Evolutionary conservation across 2,797 vertebrate genomes (phyloP).

Genomic region (Bradypodion pumilum): DNA sequence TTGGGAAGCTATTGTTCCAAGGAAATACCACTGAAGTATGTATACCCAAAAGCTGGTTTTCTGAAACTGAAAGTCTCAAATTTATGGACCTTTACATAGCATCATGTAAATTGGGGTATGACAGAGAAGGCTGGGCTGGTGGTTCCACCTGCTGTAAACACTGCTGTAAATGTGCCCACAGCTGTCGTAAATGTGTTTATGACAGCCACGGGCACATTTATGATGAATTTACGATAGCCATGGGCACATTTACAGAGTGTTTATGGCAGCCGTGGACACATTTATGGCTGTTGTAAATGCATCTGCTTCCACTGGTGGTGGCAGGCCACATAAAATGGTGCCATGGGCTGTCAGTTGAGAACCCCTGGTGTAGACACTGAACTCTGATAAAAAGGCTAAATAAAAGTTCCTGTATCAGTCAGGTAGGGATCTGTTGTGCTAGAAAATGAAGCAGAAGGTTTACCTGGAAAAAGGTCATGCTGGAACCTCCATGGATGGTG

Average conservation of each 20-base stretch:
- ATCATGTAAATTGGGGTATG: neutral
- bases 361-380: neutral
- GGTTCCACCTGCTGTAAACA: too few relatives aligned
- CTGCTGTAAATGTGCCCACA: too few relatives aligned
- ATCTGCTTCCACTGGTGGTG: too few relatives aligned
- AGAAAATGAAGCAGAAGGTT: slow-evolving; percentile 32
- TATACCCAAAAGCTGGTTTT: neutral
- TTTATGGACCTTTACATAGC: neutral
- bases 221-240: too few relatives aligned
- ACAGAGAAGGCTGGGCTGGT: too few relatives aligned
- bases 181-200: too few relatives aligned
- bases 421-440: neutral
- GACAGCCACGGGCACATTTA: too few relatives aligned
- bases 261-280: too few relatives aligned
- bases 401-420: neutral
- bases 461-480: slow-evolving; percentile 99
- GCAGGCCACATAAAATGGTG: too few relatives aligned
- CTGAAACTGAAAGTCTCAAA: neutral
- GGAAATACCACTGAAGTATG: neutral
- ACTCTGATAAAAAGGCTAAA: neutral
- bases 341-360: too few relatives aligned
- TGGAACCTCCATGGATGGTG: slow-evolving; percentile 97
- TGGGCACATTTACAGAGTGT: too few relatives aligned
- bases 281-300: too few relatives aligned
- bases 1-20: neutral